A percentile compares a stretch with the other conserved stretches of the same genome.
phyloP scores from a whole-genome alignment of 2,797 vertebrate genomes.

The Argentina silus region DNA sequence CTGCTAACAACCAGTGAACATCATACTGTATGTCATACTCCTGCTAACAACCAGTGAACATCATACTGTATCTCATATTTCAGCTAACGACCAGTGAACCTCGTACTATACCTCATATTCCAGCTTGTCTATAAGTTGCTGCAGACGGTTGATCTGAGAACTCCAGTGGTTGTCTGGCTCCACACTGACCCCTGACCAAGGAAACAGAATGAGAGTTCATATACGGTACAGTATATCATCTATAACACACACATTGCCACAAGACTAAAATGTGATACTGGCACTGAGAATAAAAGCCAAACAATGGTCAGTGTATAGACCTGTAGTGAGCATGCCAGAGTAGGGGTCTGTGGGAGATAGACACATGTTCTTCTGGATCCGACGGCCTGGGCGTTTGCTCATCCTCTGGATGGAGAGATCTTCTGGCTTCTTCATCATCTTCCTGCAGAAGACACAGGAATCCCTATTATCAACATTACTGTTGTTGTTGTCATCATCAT shows the following conservation, averaged over 20 bases:
- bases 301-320: conserved; percentile 57
- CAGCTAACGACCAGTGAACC: not conserved
- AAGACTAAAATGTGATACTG: no score
- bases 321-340: conserved; percentile 87
- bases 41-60: not conserved
- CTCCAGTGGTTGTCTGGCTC: conserved; percentile 87
- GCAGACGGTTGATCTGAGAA: conserved; percentile 87
- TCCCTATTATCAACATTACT: not conserved
- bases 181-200: conserved; percentile 77
- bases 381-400: conserved; percentile 79
- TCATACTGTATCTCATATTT: not conserved
- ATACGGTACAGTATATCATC: not conserved
- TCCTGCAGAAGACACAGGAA: conserved; percentile 23
- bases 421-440: conserved; percentile 68
- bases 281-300: not conserved
- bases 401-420: conserved; percentile 66
- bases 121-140: conserved; percentile 90
- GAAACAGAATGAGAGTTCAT: conserved; percentile 43
- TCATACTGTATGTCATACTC: conserved; percentile 25
- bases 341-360: conserved; percentile 85
- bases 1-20: not conserved
- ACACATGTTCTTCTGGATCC: conserved; percentile 83
- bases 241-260: not conserved
- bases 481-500: not conserved
- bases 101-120: conserved; percentile 85